Percentiles rank a stretch among this genome's conserved stretches.
These are phyloP conservation scores for Thumatha senex DNA, from an alignment of 2,888 invertebrate species.

Conservation along the genomic window DNA sequence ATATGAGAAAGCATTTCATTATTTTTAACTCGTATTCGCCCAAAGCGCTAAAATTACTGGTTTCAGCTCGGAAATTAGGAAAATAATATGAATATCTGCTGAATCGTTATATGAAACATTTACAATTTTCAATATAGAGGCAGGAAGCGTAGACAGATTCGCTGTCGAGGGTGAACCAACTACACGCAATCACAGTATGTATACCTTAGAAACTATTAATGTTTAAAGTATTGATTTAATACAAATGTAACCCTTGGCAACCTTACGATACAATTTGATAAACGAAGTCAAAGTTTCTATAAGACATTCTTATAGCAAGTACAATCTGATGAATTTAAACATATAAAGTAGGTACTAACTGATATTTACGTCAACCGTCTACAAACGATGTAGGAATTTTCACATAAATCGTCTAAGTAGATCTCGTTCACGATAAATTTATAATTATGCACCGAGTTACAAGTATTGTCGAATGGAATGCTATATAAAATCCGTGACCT, in stretches of 20 bases:
- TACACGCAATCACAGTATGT: neutral
- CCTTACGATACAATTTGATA: too few species aligned
- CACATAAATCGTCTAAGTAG: slow-evolving; percentile 41
- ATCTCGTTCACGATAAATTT: slow-evolving; percentile 34
- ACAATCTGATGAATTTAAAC: slow-evolving; percentile 9
- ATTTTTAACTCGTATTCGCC: slow-evolving; percentile 14
- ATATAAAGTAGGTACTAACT: slow-evolving; percentile 1
- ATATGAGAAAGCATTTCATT: slow-evolving; percentile 17
- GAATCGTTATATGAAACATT: neutral
- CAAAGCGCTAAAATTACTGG: neutral
- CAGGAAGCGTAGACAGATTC: neutral
- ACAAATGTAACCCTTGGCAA: slow-evolving; percentile 5
- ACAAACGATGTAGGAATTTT: slow-evolving; percentile 36
- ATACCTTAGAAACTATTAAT: slow-evolving; percentile 25
- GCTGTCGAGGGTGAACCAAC: slow-evolving; percentile 1
- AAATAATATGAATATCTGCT: neutral
- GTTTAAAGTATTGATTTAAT: slow-evolving; percentile 29
- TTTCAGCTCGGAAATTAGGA: neutral
- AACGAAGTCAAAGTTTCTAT: too few species aligned
- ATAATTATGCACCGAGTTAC: slow-evolving; percentile 36
- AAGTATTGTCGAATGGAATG: slow-evolving; percentile 45
- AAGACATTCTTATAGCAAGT: neutral
- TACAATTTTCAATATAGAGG: neutral
- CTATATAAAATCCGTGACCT: slow-evolving; percentile 45
- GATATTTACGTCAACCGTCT: slow-evolving; percentile 25